These are phyloP conservation scores for Sakesphorus luctuosus DNA, from an alignment of 2,113 vertebrate species.

Conservation along the genomic window DNA sequence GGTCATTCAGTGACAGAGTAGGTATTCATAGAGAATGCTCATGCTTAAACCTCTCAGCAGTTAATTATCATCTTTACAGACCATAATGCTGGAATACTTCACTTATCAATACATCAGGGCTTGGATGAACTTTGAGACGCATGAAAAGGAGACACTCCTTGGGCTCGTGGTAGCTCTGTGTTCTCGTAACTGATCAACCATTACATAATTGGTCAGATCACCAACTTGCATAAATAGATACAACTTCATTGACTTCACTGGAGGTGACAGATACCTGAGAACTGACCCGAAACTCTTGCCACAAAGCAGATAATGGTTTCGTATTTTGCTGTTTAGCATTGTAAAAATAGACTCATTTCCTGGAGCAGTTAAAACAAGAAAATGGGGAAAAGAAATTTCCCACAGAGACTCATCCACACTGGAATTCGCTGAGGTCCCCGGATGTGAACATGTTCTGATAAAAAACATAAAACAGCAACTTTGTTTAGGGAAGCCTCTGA, in stretches of 20 bases:
- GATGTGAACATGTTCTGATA: constrained; percentile 35
- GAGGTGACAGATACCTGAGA: constrained; percentile 14
- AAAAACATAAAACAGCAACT: constrained; percentile 19
- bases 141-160: constrained; percentile 59
- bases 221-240: neutral
- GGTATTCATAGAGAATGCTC: neutral
- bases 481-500: constrained; percentile 64
- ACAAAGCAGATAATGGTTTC: neutral
- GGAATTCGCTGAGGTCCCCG: constrained; percentile 30
- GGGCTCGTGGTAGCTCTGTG: neutral
- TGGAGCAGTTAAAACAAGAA: constrained; percentile 36
- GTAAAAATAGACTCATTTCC: constrained; percentile 63
- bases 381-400: constrained; percentile 46
- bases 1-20: neutral
- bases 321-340: constrained; percentile 11
- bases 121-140: constrained; percentile 63
- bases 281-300: constrained; percentile 21
- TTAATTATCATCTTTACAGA: constrained; percentile 53
- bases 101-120: constrained; percentile 68
- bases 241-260: neutral
- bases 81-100: constrained; percentile 40
- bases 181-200: constrained; percentile 59
- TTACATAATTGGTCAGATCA: constrained; percentile 22
- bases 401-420: constrained; percentile 39
- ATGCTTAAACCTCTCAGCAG: neutral